Percentiles rank a stretch among this genome's conserved stretches.
phyloP scores from a whole-genome alignment of 2,113 vertebrate species.

The Hoplias malabaricus region DNA sequence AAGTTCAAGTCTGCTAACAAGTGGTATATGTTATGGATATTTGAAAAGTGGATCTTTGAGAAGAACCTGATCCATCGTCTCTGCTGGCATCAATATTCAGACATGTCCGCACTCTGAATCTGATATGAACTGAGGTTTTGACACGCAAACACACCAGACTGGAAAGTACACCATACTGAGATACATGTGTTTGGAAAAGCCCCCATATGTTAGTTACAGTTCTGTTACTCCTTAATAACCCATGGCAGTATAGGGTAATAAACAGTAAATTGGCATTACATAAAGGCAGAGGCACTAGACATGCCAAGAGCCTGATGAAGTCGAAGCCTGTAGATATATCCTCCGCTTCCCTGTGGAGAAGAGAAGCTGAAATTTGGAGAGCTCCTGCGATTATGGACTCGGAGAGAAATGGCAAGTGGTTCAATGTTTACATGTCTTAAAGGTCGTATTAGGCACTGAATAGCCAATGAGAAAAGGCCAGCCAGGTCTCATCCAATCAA shows the following conservation, averaged over 20 bases:
- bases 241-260: not conserved
- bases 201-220: not conserved
- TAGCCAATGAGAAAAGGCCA: slow-evolving; percentile 17
- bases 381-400: slow-evolving; percentile 13
- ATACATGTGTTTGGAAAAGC: not conserved
- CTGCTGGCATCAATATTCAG: too few species aligned
- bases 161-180: not conserved
- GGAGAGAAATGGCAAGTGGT: not conserved
- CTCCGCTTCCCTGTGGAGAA: not conserved
- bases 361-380: slow-evolving; percentile 1
- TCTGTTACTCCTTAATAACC: not conserved
- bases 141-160: too few species aligned
- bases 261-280: not conserved
- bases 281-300: not conserved
- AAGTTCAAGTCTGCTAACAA: too few species aligned
- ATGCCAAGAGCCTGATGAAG: not conserved
- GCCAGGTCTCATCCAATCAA: slow-evolving; percentile 14
- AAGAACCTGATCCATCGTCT: too few species aligned
- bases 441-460: slow-evolving; percentile 21
- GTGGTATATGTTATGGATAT: too few species aligned
- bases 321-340: not conserved
- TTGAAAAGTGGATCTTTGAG: too few species aligned
- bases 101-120: too few species aligned
- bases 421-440: slow-evolving; percentile 32
- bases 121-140: too few species aligned